These are phyloP conservation scores for Novumbra hubbsi DNA, from an alignment of 2,797 vertebrate species.

Conservation along the genomic window DNA sequence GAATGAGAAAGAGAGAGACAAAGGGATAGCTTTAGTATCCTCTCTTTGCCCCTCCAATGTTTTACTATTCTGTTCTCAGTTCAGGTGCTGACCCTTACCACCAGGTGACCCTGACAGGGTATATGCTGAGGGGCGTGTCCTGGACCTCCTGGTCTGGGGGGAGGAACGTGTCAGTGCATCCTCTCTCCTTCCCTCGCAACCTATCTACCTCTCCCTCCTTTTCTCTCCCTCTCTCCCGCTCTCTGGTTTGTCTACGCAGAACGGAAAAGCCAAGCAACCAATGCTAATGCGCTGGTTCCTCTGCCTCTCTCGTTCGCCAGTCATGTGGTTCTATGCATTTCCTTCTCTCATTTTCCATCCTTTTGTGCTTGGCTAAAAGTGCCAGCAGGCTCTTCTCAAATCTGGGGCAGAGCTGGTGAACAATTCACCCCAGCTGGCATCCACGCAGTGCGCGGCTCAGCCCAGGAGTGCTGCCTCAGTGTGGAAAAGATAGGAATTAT, in stretches of 20 bases:
- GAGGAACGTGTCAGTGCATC: too few species aligned
- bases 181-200: too few species aligned
- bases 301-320: not conserved
- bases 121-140: not conserved
- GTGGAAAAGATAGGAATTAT: not conserved
- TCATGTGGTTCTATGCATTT: not conserved
- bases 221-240: not conserved
- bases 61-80: not conserved
- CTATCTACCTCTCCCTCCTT: too few species aligned
- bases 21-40: not conserved
- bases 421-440: not conserved
- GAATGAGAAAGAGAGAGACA: not conserved
- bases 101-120: not conserved
- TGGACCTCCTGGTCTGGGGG: not conserved
- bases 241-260: not conserved
- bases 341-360: not conserved
- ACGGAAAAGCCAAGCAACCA: not conserved
- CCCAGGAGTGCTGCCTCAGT: not conserved
- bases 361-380: conserved; percentile 6
- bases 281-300: not conserved
- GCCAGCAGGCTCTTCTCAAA: conserved; percentile 6
- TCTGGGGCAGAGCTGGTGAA: conserved; percentile 1
- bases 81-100: not conserved
- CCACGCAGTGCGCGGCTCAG: not conserved
- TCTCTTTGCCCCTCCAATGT: not conserved